These are phyloP conservation scores for Rotaria macrura DNA, from an alignment of 2,888 invertebrate species.

Conservation along the genomic window DNA sequence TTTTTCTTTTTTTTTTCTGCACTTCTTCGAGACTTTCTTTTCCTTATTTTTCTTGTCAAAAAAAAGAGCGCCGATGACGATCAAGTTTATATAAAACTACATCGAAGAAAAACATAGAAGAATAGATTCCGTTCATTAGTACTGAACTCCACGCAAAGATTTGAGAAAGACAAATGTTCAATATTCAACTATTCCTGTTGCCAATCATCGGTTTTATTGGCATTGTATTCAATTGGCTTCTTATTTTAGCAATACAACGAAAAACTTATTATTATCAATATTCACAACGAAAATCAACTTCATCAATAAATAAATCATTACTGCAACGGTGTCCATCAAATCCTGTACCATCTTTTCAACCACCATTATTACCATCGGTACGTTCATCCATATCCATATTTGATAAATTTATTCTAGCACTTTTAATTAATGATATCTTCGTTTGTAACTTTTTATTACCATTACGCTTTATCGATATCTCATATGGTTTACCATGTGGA, in stretches of 20 bases:
- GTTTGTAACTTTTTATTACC: background rate
- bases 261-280: background rate
- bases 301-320: background rate
- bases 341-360: background rate
- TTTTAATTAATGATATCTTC: background rate
- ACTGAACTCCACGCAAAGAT: background rate
- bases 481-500: background rate
- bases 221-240: background rate
- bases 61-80: background rate
- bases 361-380: background rate
- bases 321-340: background rate
- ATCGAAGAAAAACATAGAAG: no score
- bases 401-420: background rate
- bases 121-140: background rate
- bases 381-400: background rate
- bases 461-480: background rate
- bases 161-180: background rate
- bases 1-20: background rate
- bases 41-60: background rate
- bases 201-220: background rate
- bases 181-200: background rate
- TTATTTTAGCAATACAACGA: constrained; percentile 10
- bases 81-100: background rate
- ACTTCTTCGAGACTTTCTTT: background rate
- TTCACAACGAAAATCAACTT: background rate